These are phyloP conservation scores for Lipophrys pholis DNA, from an alignment of 2,113 vertebrate genomes.

Conservation along the genomic window DNA sequence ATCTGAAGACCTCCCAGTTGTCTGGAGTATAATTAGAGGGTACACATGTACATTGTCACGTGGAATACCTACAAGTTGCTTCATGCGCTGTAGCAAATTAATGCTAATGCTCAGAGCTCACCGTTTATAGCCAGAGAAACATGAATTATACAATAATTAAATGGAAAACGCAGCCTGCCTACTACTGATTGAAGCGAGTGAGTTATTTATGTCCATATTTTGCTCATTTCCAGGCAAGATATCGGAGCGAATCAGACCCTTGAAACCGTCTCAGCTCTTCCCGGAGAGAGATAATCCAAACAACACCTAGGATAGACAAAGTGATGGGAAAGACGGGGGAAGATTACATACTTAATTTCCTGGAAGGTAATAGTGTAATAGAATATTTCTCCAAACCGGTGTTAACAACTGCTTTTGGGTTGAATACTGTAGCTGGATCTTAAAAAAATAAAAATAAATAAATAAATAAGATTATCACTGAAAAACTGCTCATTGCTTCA, in stretches of 20 bases:
- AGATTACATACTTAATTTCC: not conserved
- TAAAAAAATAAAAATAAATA: too few relatives aligned
- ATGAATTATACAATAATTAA: slow-evolving; percentile 31
- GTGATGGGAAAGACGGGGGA: not conserved
- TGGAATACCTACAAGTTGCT: slow-evolving; percentile 16
- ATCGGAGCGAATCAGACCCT: not conserved
- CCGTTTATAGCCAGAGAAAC: slow-evolving; percentile 12
- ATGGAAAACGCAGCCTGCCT: slow-evolving; percentile 25
- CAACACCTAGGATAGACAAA: not conserved
- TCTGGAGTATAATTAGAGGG: slow-evolving; percentile 1
- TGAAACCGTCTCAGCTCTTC: not conserved
- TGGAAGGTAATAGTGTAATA: not conserved
- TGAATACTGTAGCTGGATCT: too few relatives aligned
- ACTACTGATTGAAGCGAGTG: slow-evolving; percentile 2
- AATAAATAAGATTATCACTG: too few relatives aligned
- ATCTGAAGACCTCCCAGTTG: not conserved
- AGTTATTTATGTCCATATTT: not conserved
- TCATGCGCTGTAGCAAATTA: slow-evolving; percentile 23
- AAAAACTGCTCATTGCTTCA: too few relatives aligned
- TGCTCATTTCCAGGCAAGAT: too few relatives aligned
- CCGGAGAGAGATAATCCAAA: slow-evolving; percentile 1
- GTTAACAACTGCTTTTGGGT: too few relatives aligned
- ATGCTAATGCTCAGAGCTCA: slow-evolving; percentile 9
- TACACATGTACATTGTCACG: not conserved
- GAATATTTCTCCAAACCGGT: not conserved